Conservation (phyloP, 2,888 invertebrate genomes). For the Drosophila fulvimacula region DNA sequence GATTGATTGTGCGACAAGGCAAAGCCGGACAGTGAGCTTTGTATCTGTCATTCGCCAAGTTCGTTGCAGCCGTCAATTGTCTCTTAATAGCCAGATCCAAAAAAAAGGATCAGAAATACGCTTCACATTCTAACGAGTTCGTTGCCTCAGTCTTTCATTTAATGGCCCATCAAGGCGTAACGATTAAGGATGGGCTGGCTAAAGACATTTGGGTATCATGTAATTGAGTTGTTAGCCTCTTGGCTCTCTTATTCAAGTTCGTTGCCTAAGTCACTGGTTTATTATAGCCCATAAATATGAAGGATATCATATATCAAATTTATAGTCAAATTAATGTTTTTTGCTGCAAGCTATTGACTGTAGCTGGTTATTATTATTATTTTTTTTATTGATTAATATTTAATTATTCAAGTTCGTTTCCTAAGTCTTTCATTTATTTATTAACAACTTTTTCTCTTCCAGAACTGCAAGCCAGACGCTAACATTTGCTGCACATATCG, state of each 20-base stretch:
- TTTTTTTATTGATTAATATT: not conserved
- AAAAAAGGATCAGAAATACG: not conserved
- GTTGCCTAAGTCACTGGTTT: not conserved
- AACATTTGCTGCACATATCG: constrained; percentile 85
- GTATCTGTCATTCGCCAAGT: constrained; percentile 37
- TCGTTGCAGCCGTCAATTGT: constrained; percentile 39
- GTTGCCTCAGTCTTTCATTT: constrained; percentile 18
- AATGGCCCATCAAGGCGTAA: not conserved
- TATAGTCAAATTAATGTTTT: not conserved
- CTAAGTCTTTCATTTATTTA: not conserved
- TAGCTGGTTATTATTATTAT: not conserved
- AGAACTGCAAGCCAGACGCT: constrained; percentile 84
- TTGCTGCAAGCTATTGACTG: not conserved
- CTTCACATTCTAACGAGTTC: not conserved
- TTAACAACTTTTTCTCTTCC: constrained; percentile 49
- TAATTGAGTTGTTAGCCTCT: not conserved
- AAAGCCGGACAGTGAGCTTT: constrained; percentile 16
- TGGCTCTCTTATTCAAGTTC: not conserved
- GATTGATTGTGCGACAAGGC: constrained; percentile 58
- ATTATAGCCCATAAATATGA: not conserved
- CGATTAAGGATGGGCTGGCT: not conserved
- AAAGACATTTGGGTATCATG: not conserved
- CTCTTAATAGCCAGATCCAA: constrained; percentile 19
- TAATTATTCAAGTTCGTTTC: not conserved
- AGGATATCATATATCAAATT: constrained; percentile 5